Evolutionary conservation across 2,113 vertebrate species (phyloP).

Genomic region (Egretta garzetta): DNA sequence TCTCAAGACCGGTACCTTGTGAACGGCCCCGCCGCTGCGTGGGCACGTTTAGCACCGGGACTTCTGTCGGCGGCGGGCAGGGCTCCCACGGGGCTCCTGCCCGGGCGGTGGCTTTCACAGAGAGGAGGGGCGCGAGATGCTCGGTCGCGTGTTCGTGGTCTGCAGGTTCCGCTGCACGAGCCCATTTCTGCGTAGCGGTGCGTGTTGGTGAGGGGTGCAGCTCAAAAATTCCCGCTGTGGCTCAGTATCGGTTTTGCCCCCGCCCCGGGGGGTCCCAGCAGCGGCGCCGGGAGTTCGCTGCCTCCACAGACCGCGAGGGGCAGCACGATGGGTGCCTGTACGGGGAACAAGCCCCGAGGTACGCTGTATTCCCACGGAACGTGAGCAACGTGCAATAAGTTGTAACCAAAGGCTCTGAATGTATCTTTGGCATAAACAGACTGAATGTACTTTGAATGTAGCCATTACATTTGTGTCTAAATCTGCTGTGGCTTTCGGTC

Average conservation of each 20-base stretch:
- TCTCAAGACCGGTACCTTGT: accelerated
- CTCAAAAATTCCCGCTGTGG: neutral
- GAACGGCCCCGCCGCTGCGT: accelerated
- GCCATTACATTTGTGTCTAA: neutral
- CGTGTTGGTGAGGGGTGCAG: accelerated
- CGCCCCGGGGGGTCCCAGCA: neutral
- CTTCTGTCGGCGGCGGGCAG: accelerated
- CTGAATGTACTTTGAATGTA: slow-evolving; percentile 46
- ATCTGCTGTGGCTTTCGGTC: slow-evolving; percentile 40
- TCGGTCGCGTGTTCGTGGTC: accelerated
- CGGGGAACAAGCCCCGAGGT: neutral
- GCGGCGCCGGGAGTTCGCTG: neutral
- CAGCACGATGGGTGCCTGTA: neutral
- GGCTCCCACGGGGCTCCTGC: neutral
- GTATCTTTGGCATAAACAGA: slow-evolving; percentile 36
- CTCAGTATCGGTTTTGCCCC: too few relatives aligned
- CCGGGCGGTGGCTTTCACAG: accelerated
- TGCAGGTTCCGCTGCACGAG: neutral
- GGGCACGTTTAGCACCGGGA: accelerated
- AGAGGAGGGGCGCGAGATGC: neutral
- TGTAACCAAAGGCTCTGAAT: slow-evolving; percentile 53
- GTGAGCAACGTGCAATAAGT: slow-evolving; percentile 59
- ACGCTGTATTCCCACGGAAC: slow-evolving; percentile 20
- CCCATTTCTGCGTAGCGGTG: accelerated
- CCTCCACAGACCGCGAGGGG: neutral